Evolutionary conservation across 1,140 invertebrate genomes (phyloP), one percentile per base, ranked within the genome.

Genomic region (Drosophila yakuba): DNA sequence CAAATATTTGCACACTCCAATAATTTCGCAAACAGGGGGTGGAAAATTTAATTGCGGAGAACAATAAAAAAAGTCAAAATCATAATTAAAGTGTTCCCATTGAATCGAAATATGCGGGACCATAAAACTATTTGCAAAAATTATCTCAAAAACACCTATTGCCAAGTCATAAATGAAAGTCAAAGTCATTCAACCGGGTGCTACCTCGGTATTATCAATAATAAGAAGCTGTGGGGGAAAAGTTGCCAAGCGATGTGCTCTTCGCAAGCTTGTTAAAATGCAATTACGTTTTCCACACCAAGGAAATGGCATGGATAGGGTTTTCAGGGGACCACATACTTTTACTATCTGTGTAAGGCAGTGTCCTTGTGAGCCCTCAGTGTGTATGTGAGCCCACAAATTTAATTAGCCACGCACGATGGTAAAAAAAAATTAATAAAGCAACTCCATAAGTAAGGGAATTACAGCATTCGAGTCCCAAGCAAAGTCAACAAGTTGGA

Each of bases 351-450:
- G n/a, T 41, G 59, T 41, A 44, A 15, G 20, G 20, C 11, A 3
- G 10, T 35, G 5, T 52, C 17, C 39, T 12, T 51, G 45, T 32
- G 56, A 17, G 58, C 38, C 44, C 8, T 32, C 32, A 32, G 7
- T 35, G 35, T 25, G 39, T 20, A 45, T 32, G 50, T 73, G 41
- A 74, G 35, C 32, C 59, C 41, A 51, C 55, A 77, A 77, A 75
- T 77, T 77, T 77, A 77, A 77, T 77, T 75, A 77, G 74, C 55
- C 48, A 48, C 50, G 35, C 72, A 68, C 60, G 64, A 71, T 47
- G 67, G 28, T 36, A 58, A 69, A 69, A 57, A 57, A 28, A 35
- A 58, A 58, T 15, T 23, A 50, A 58, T 48, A 43, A 62, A 74
- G 20, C 38, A 39, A 67, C 56, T 51, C 41, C 39, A 59, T 52